Conservation (phyloP, 2,113 vertebrate genomes). For the rat (Rattus norvegicus) region DNA sequence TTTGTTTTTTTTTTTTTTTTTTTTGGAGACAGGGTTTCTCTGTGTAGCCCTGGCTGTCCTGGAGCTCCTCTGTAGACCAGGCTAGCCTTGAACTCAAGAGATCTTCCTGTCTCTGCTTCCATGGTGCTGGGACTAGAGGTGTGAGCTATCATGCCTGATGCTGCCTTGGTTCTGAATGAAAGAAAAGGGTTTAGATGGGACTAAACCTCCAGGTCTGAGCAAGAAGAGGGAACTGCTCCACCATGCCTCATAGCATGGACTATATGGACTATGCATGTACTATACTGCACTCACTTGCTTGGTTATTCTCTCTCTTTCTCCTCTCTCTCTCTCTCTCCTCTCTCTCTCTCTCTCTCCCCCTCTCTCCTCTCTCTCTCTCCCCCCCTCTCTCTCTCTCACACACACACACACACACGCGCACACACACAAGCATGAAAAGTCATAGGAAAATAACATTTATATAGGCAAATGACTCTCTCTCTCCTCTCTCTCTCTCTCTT, state of each 20-base stretch:
- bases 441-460: neutral
- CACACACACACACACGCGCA: neutral
- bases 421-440: neutral
- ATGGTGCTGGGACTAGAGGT: neutral
- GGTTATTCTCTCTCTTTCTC: neutral
- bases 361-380: neutral
- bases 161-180: neutral
- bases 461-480: neutral
- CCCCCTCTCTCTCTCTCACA: neutral
- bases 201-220: neutral
- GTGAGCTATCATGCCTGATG: neutral
- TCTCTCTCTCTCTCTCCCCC: neutral
- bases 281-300: neutral
- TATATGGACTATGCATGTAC: too few relatives aligned
- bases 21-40: neutral
- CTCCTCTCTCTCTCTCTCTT: neutral
- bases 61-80: neutral
- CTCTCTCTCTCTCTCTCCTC: neutral
- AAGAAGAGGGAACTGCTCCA: neutral
- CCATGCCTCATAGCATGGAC: accelerated
- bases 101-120: neutral
- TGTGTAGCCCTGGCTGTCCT: neutral
- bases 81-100: neutral
- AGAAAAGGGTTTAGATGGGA: neutral
- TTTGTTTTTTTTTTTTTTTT: neutral